Percentiles rank a stretch among this genome's conserved stretches.
Conservation (phyloP, 2,888 invertebrate genomes). For the Drosophila emarginata region DNA sequence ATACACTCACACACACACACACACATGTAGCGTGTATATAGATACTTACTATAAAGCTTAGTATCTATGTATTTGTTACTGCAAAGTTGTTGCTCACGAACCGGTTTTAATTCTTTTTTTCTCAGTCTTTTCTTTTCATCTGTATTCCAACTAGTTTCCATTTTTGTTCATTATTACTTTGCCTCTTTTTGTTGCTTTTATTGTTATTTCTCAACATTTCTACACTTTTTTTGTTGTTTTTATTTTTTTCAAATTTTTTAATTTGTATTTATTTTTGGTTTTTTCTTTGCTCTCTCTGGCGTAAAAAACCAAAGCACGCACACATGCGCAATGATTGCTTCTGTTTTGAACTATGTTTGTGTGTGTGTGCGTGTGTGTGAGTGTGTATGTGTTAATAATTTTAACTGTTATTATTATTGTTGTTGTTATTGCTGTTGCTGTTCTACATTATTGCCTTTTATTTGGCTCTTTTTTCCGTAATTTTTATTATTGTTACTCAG, state of each 20-base stretch:
- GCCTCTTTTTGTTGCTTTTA: constrained; percentile 35
- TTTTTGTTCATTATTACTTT: constrained; percentile 71
- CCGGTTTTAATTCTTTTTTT: constrained; percentile 59
- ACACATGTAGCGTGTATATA: too few species aligned
- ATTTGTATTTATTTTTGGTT: background rate
- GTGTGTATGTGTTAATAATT: constrained; percentile 56
- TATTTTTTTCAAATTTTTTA: constrained; percentile 13
- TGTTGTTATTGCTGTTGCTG: constrained; percentile 31
- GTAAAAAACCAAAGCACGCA: constrained; percentile 60
- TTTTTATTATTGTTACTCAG: constrained; percentile 45
- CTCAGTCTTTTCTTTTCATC: constrained; percentile 10
- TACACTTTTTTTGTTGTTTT: constrained; percentile 19
- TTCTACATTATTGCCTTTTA: constrained; percentile 56
- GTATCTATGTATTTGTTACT: constrained; percentile 40
- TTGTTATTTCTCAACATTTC: constrained; percentile 52
- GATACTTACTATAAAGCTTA: constrained; percentile 30
- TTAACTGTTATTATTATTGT: constrained; percentile 65
- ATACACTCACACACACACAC: constrained; percentile 39
- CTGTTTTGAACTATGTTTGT: constrained; percentile 6
- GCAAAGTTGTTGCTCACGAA: constrained; percentile 62
- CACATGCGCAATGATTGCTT: constrained; percentile 68
- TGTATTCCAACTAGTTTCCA: constrained; percentile 67
- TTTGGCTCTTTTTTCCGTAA: constrained; percentile 33
- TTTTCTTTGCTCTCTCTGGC: constrained; percentile 47
- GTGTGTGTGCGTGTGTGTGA: constrained; percentile 13